Percentiles rank a stretch among this genome's conserved stretches.
These are phyloP conservation scores for Caenorhabditis remanei DNA, from an alignment of 1,140 invertebrate species.

Conservation along the genomic window DNA sequence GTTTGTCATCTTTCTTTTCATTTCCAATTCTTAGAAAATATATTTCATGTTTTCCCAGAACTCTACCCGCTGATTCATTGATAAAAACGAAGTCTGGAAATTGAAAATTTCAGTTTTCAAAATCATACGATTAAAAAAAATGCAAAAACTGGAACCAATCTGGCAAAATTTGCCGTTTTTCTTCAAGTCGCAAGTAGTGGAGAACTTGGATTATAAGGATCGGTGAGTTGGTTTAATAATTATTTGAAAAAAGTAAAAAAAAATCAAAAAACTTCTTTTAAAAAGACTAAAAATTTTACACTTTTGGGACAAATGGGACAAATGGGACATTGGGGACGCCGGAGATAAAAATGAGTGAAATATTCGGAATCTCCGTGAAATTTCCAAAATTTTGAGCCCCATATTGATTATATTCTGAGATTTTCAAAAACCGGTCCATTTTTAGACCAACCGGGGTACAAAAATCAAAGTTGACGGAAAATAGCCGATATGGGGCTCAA, in stretches of 20 bases:
- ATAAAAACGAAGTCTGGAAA: neutral
- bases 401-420: neutral
- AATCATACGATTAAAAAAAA: neutral
- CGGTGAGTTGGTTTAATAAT: neutral
- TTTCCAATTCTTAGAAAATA: too few relatives aligned
- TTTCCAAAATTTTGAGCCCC: neutral
- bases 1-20: too few relatives aligned
- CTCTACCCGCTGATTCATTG: neutral
- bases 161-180: conserved; percentile 15
- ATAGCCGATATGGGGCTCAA: neutral
- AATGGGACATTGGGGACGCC: too few relatives aligned
- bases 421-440: too few relatives aligned
- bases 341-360: too few relatives aligned
- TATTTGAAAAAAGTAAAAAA: too few relatives aligned
- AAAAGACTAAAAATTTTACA: too few relatives aligned
- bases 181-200: neutral
- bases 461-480: neutral
- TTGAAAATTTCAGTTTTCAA: neutral
- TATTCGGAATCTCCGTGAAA: too few relatives aligned
- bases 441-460: too few relatives aligned
- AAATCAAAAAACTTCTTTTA: too few relatives aligned
- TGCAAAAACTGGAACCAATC: neutral
- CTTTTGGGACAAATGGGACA: too few relatives aligned
- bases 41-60: too few relatives aligned
- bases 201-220: neutral